These are phyloP conservation scores for Phania funesta DNA, from an alignment of 2,888 invertebrate genomes.

Conservation along the genomic window DNA sequence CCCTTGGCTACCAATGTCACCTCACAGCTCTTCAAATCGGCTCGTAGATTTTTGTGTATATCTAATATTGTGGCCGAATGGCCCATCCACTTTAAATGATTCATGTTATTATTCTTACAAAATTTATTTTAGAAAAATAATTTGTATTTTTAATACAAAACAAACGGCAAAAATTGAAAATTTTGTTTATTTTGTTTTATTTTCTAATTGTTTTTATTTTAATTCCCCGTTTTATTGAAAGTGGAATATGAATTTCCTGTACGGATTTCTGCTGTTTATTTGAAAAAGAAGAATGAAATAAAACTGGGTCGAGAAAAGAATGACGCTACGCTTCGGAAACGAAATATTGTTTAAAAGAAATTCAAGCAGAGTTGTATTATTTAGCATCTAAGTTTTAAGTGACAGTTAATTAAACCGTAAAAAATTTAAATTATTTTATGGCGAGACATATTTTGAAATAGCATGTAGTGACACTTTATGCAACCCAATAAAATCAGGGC, in stretches of 20 bases:
- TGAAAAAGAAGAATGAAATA: conserved; percentile 49
- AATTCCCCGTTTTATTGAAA: conserved; percentile 59
- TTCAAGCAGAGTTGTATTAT: conserved; percentile 17
- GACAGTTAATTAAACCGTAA: no score
- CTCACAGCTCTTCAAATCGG: conserved; percentile 76
- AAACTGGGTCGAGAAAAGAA: conserved; percentile 44
- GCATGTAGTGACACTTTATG: no score
- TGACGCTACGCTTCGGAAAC: conserved; percentile 64
- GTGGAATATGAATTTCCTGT: conserved; percentile 53
- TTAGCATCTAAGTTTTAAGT: neutral
- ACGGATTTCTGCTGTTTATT: conserved; percentile 49
- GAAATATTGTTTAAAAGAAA: conserved; percentile 43
- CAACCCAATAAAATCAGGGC: no score
- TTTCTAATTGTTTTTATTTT: conserved; percentile 63
- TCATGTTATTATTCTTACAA: conserved; percentile 70
- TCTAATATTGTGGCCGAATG: conserved; percentile 79
- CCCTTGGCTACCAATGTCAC: conserved; percentile 77
- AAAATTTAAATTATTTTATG: no score
- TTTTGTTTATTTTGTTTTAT: conserved; percentile 72
- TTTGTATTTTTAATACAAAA: conserved; percentile 2
- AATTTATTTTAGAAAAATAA: neutral
- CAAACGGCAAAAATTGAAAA: conserved; percentile 63
- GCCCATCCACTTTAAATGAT: conserved; percentile 80
- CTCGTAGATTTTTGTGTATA: conserved; percentile 76
- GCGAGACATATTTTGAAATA: no score